Evolutionary conservation across 2,113 vertebrate genomes (phyloP).

Genomic region (Nestor notabilis): DNA sequence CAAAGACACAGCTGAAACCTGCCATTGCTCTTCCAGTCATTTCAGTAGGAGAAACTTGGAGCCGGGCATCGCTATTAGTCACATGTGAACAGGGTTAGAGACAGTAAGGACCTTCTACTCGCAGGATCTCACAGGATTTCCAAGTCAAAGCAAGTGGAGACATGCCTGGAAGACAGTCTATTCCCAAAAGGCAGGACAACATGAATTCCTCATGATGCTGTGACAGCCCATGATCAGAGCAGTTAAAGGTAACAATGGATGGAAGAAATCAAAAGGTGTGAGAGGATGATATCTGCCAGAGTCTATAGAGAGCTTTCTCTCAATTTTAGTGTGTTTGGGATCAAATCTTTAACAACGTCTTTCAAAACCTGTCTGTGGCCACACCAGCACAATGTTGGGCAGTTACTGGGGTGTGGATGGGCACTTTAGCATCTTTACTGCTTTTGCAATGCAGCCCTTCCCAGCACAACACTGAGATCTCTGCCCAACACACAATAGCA

Average conservation of each 20-base stretch:
- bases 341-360: not conserved
- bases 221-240: not conserved
- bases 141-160: not conserved
- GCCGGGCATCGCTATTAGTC: not conserved
- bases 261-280: not conserved
- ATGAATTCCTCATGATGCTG: not conserved
- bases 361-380: not conserved
- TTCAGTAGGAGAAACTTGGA: not conserved
- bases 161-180: not conserved
- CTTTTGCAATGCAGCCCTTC: not conserved
- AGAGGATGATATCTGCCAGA: not conserved
- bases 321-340: not conserved
- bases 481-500: not conserved
- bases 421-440: not conserved
- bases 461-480: fast-evolving
- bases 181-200: not conserved
- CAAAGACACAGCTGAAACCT: not conserved
- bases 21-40: not conserved
- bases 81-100: not conserved
- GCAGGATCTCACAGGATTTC: not conserved
- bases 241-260: not conserved
- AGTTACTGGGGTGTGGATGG: not conserved
- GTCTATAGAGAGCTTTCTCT: not conserved
- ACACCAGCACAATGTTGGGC: fast-evolving
- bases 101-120: not conserved